Evolutionary conservation across 2,113 vertebrate genomes (phyloP), one percentile per base, ranked within the genome.

Genomic region (Ceyx margarethae): DNA sequence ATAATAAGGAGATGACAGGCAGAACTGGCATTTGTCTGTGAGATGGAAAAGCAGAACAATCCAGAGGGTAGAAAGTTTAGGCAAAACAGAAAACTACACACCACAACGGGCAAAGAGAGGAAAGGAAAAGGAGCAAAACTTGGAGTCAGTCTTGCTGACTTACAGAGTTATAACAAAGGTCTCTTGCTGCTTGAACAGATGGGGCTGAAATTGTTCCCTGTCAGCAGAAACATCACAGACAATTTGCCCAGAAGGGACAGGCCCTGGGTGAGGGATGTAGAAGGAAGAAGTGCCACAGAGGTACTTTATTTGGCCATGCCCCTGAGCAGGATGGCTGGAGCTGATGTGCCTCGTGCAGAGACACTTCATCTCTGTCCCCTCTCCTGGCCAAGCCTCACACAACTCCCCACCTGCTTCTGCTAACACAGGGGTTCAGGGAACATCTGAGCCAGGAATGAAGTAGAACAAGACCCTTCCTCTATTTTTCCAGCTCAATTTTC

Each of bases 101-200:
- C 7, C 33, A 10, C 13, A 37, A 2, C 0, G 3, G 43, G 57
- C 61, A 43, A 50, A 22, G 64, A 29, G 40, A 46, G 10, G 46
- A 46, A 33, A 15, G 31, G 35, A 11, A 37, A 65, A 9, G 25
- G 65, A 53, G 23, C 29, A 81, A n/a, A 74, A 45, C 45, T 14
- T 16, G 2, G 12, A 62, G 61, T 5, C 10, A 26, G 31, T 35
- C 72, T 43, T 25, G 75, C 66, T 85, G 89, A 12, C 62, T 79
- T 81, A 64, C 71, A 60, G 21, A 90, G 71, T 9, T 9, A 5
- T 3, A 51, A 53, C 81, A 37, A 57, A 79, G 60, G 46, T 31
- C 84, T 73, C 83, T 74, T 31, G 72, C 89, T 76, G 86, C 80
- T 69, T 3, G 35, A 77, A 26, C 91, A 86, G 87, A 74, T 71